Evolutionary conservation across 1,140 invertebrate genomes (phyloP), one percentile per base, ranked within the genome.

Genomic region (Dreissena polymorpha): DNA sequence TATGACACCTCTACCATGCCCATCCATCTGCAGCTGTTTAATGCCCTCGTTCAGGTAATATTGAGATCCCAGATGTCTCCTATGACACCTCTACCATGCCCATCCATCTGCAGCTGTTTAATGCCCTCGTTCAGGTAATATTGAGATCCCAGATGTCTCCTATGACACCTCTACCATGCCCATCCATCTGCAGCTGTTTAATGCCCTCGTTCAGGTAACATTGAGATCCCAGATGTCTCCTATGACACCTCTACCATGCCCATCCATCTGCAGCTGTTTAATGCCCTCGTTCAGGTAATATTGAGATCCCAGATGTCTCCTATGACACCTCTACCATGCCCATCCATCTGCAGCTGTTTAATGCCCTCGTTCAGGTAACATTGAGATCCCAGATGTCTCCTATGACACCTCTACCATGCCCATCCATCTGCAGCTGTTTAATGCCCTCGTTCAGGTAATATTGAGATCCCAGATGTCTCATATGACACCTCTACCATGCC

Each of bases 11-110:
- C 97, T n/a, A 96, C 97, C 89, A 93, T 99, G 86, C 98, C 98
- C 0, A 95, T 98, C 83, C 96, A 98, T 79, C 92, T 99, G 67
- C 98, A 99, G 91, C 97, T 99, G 68, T 97, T 98, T 86, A 96
- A 98, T 92, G 96, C 97, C 90, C 92, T 99, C 8, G 91, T 99
- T 13, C 96, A 97, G 94, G 97, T n/a, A n/a, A n/a, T n/a, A 27
- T 71, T 18, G 87, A 86, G 55, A 83, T 87, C 29, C 70, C 85
- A n/a, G 86, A 88, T 60, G 86, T 85, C 29, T 85, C 86, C 21
- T 91, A 89, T 88, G 67, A 95, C 70, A 81, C 99, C 18, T 96
- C 97, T n/a, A 96, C 97, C 89, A 93, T 99, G 86, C 98, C 98
- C 0, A 95, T 98, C 83, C 96, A 98, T 79, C 92, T 99, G 67